Evolutionary conservation across 92 coral and sea anemone species (phyloP).

Genomic region (Porites cylindrica): DNA sequence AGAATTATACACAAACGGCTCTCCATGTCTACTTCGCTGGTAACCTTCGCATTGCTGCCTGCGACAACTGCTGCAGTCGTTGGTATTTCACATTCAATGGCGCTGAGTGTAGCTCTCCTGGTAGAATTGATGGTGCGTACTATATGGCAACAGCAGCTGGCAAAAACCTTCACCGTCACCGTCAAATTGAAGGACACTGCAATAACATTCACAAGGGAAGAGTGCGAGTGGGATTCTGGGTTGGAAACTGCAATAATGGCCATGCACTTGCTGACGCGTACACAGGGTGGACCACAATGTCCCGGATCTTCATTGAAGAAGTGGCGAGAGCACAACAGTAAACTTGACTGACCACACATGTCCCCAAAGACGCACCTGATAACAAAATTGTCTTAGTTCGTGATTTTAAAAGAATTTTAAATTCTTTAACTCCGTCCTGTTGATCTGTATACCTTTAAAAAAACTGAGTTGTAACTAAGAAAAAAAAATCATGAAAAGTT

Average conservation of each 20-base stretch:
- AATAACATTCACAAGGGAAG: no score
- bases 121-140: constrained; percentile 49
- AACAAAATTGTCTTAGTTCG: no score
- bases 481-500: no score
- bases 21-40: constrained; percentile 44
- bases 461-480: no score
- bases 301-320: constrained; percentile 22
- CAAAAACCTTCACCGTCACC: constrained; percentile 27
- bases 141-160: not conserved
- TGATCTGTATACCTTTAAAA: no score
- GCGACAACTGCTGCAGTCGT: constrained; percentile 20
- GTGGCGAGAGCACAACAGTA: constrained; percentile 27
- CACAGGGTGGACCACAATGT: constrained; percentile 13
- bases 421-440: no score
- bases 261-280: not conserved
- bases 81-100: constrained; percentile 30
- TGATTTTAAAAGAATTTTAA: no score
- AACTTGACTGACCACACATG: not conserved
- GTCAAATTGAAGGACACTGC: constrained; percentile 44
- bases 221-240: no score
- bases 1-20: not conserved
- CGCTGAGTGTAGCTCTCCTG: constrained; percentile 54
- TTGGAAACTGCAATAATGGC: not conserved
- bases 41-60: constrained; percentile 13
- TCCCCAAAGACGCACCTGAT: no score